A percentile compares a stretch with the other conserved stretches of the same genome.
Evolutionary conservation across 2,113 vertebrate species (phyloP).

Genomic region (Alligator mississippiensis): DNA sequence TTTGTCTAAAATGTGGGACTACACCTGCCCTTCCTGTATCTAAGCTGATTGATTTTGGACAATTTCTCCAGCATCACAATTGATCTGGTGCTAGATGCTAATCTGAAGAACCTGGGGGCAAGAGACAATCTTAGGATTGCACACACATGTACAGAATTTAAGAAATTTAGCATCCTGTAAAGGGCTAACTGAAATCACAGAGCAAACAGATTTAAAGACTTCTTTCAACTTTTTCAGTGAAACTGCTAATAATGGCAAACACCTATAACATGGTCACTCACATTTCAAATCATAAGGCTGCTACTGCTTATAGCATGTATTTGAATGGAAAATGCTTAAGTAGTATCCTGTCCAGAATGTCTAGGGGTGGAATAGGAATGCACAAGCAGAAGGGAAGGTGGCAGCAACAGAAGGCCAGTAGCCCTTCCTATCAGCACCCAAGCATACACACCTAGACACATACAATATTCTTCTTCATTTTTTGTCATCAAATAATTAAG

Average conservation of each 20-base stretch:
- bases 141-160: accelerated
- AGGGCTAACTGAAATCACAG: neutral
- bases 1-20: too few relatives aligned
- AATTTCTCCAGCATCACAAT: neutral
- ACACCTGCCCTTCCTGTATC: too few relatives aligned
- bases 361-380: accelerated
- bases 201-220: neutral
- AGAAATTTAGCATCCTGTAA: neutral
- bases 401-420: accelerated
- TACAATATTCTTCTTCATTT: accelerated
- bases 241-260: accelerated
- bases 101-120: neutral
- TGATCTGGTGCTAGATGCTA: neutral
- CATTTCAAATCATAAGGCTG: neutral
- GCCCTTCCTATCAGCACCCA: accelerated
- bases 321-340: neutral
- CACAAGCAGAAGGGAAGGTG: accelerated
- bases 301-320: accelerated
- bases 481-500: neutral
- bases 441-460: accelerated
- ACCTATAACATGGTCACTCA: neutral
- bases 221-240: accelerated
- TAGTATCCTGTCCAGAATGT: accelerated
- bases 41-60: too few relatives aligned
- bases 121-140: neutral